Evolutionary conservation across 2,797 vertebrate genomes (phyloP).

Genomic region (Semaprochilodus insignis): DNA sequence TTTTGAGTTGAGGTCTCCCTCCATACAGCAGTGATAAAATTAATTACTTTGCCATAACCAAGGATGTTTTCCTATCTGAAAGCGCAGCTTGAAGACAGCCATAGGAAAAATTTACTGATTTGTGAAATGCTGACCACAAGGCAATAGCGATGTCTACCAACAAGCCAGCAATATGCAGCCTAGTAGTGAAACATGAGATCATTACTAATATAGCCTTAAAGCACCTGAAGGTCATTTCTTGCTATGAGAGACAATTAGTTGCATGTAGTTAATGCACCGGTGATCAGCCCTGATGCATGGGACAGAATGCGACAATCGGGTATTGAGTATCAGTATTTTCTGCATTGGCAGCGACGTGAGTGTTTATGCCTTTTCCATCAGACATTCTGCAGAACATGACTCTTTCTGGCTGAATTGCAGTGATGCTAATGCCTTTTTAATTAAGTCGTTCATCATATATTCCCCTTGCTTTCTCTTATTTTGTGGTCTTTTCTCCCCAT

Average conservation of each 20-base stretch:
- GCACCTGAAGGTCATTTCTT: conserved; percentile 25
- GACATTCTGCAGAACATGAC: conserved; percentile 36
- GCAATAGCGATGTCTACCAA: background rate
- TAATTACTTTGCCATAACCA: background rate
- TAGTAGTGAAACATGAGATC: background rate
- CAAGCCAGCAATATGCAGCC: background rate
- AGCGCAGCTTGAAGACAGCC: too few relatives aligned
- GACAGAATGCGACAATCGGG: background rate
- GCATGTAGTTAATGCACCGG: background rate
- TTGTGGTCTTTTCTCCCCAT: conserved; percentile 44
- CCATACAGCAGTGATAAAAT: background rate
- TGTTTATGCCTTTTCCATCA: conserved; percentile 9
- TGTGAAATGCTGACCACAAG: background rate
- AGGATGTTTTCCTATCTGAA: too few relatives aligned
- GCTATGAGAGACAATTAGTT: conserved; percentile 11
- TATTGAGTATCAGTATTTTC: conserved; percentile 20
- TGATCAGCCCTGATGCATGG: background rate
- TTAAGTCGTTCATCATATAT: conserved; percentile 83
- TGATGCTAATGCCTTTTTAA: conserved; percentile 84
- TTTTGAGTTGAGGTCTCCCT: too few relatives aligned
- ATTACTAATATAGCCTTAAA: background rate
- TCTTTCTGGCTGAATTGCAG: conserved; percentile 67
- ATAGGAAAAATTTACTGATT: background rate
- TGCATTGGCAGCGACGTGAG: background rate
- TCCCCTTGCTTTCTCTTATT: conserved; percentile 65